Conservation (phyloP, 2,888 invertebrate genomes). For the Lasioglossum leucozonium region DNA sequence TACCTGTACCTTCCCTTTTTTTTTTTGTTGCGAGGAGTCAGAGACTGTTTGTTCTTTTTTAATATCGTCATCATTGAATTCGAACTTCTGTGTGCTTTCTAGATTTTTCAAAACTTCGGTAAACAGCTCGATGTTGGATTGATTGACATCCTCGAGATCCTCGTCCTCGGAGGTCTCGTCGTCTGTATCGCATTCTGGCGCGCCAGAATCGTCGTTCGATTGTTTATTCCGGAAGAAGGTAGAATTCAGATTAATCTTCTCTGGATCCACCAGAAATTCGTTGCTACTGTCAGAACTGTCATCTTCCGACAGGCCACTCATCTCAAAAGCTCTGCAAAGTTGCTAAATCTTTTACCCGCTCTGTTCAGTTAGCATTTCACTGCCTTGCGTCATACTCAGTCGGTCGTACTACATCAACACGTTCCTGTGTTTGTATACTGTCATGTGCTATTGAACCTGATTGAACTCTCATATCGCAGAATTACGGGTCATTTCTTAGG, state of each 20-base stretch:
- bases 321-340: background rate
- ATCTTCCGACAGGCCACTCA: conserved; percentile 71
- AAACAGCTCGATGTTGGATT: conserved; percentile 73
- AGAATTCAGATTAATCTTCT: conserved; percentile 86
- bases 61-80: background rate
- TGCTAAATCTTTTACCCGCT: background rate
- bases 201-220: background rate
- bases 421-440: background rate
- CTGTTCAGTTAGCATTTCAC: background rate
- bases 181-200: conserved; percentile 88
- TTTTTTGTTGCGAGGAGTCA: background rate
- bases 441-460: background rate
- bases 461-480: background rate
- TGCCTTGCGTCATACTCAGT: conserved; percentile 13
- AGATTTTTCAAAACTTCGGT: conserved; percentile 80
- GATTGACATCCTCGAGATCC: conserved; percentile 85
- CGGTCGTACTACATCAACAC: background rate
- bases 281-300: conserved; percentile 85
- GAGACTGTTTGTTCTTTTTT: background rate
- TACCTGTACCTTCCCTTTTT: background rate
- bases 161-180: conserved; percentile 89
- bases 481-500: background rate
- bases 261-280: conserved; percentile 86
- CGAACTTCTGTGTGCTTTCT: conserved; percentile 59
- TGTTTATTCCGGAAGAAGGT: conserved; percentile 84